phyloP scores from a whole-genome alignment of 2,113 vertebrate species.

The Sialia sialis region DNA sequence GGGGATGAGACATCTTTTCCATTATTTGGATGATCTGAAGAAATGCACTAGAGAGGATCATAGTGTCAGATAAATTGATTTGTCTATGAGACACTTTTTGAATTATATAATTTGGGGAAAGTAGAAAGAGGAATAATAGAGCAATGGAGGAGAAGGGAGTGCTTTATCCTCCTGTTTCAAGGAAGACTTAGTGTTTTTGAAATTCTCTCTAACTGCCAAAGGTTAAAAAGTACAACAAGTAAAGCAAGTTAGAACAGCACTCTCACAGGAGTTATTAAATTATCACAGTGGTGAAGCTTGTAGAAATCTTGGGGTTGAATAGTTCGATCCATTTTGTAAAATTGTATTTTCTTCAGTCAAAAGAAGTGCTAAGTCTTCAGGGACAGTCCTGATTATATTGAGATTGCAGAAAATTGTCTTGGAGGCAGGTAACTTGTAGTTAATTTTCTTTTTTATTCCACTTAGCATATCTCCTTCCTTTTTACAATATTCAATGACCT shows the following conservation, averaged over 20 bases:
- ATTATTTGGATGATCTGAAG: constrained; percentile 23
- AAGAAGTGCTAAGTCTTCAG: not conserved
- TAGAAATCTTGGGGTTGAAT: not conserved
- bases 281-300: not conserved
- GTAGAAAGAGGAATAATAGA: not conserved
- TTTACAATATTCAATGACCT: not conserved
- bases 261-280: not conserved
- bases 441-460: not conserved
- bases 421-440: not conserved
- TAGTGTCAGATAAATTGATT: constrained; percentile 12
- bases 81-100: not conserved
- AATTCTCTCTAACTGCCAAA: not conserved
- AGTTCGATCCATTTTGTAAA: not conserved
- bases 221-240: not conserved
- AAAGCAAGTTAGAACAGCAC: not conserved
- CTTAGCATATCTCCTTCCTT: not conserved
- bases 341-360: not conserved
- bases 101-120: not conserved
- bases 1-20: not conserved
- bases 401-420: not conserved
- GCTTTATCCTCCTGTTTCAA: not conserved
- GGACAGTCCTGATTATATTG: not conserved
- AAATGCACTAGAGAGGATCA: not conserved
- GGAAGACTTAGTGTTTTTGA: not conserved
- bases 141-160: not conserved